Evolutionary conservation across 2,113 vertebrate genomes (phyloP).

Genomic region (Emydocephalus ijimae): DNA sequence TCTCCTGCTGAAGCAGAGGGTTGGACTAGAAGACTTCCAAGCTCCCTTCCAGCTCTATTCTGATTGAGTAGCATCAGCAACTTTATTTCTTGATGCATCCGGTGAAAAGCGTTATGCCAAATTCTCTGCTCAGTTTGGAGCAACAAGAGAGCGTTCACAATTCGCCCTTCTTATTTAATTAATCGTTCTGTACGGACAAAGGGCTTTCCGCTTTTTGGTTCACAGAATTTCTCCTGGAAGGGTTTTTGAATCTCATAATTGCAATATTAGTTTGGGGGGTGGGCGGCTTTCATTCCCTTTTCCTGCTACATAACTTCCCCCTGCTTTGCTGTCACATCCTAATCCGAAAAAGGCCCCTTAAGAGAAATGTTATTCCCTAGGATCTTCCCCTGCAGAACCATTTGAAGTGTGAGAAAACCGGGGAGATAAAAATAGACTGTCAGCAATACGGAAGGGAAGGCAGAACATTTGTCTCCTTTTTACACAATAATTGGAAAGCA

Average conservation of each 20-base stretch:
- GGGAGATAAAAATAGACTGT: not conserved
- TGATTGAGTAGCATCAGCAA: no score
- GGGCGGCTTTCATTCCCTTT: not conserved
- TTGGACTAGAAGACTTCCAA: no score
- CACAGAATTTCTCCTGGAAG: not conserved
- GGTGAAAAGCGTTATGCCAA: not conserved
- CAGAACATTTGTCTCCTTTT: not conserved
- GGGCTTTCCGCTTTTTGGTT: not conserved
- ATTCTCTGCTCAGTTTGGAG: not conserved
- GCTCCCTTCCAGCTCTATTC: no score
- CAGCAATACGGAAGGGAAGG: not conserved
- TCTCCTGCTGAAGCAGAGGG: no score
- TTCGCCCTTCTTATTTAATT: not conserved
- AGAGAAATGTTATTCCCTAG: not conserved
- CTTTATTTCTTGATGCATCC: no score
- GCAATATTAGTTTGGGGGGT: not conserved
- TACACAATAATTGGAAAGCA: not conserved
- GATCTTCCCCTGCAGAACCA: not conserved
- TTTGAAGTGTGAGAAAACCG: not conserved
- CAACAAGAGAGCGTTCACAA: not conserved
- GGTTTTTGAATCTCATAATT: not conserved
- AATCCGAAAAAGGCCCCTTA: not conserved
- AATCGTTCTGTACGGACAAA: not conserved
- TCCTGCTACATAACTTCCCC: not conserved
- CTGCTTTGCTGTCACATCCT: not conserved